Evolutionary conservation across 2,797 vertebrate genomes (phyloP).

Genomic region (Tragopan temminckii): DNA sequence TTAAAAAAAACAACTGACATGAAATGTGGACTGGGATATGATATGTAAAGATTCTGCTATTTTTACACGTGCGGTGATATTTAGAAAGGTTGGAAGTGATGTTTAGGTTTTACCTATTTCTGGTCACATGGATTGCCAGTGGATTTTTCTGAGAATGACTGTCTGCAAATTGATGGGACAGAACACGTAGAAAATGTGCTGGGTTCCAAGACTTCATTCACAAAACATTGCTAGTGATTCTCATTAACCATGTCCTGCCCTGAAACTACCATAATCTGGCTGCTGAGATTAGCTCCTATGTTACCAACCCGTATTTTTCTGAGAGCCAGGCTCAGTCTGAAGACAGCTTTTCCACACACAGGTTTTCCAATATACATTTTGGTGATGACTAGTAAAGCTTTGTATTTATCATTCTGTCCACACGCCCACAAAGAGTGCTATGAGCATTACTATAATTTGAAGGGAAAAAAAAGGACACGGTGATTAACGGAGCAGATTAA

Average conservation of each 20-base stretch:
- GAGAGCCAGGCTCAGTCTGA: not conserved
- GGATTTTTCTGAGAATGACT: not conserved
- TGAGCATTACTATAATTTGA: not conserved
- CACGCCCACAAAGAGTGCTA: not conserved
- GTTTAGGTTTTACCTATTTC: slow-evolving; percentile 32
- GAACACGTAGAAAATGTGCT: not conserved
- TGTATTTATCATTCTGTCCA: not conserved
- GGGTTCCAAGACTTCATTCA: slow-evolving; percentile 9
- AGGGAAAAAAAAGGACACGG: not conserved
- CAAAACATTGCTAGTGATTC: not conserved
- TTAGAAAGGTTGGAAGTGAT: slow-evolving; percentile 53
- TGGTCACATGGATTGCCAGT: slow-evolving; percentile 10
- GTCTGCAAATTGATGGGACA: not conserved
- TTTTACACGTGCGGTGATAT: slow-evolving; percentile 55
- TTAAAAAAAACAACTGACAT: not conserved
- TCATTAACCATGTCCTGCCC: not conserved
- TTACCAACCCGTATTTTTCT: fast-evolving
- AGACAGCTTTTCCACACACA: not conserved
- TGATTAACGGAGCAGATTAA: slow-evolving; percentile 60
- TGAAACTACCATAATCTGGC: not conserved
- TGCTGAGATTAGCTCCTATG: not conserved
- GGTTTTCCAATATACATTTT: not conserved
- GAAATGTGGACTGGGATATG: not conserved
- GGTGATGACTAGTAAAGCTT: not conserved
- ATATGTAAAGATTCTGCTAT: slow-evolving; percentile 38